Conservation (phyloP, 2,113 vertebrate genomes). For the Lanius ludovicianus region DNA sequence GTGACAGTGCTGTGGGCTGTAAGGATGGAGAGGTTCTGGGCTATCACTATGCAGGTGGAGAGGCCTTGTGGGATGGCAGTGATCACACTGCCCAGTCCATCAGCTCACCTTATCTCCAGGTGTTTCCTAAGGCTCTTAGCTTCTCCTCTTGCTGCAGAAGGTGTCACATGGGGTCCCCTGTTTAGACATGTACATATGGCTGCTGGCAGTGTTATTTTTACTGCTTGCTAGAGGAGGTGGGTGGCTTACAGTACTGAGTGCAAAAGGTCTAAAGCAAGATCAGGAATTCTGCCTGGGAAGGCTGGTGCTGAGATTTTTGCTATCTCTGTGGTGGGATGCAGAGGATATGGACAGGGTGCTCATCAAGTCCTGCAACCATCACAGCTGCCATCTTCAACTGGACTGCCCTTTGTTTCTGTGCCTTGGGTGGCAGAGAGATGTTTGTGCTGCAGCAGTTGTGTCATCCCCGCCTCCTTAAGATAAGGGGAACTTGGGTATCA, state of each 20-base stretch:
- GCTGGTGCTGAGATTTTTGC: not conserved
- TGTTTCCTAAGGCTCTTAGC: not conserved
- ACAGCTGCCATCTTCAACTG: not conserved
- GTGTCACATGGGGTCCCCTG: not conserved
- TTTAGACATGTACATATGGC: not conserved
- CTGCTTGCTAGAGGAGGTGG: not conserved
- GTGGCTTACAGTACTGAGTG: not conserved
- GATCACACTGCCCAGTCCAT: fast-evolving
- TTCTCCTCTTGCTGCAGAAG: not conserved
- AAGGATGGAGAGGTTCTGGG: not conserved
- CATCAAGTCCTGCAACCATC: not conserved
- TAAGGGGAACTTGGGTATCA: not conserved
- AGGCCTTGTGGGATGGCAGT: not conserved
- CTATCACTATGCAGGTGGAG: not conserved
- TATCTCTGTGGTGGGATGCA: not conserved
- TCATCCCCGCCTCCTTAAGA: not conserved
- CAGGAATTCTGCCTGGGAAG: not conserved
- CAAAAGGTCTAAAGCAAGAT: not conserved
- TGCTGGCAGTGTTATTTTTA: not conserved
- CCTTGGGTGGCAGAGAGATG: not conserved
- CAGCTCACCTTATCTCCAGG: not conserved
- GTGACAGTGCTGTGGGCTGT: not conserved
- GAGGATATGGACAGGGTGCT: not conserved
- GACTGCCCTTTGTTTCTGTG: not conserved
- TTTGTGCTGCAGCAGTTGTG: not conserved